Percentiles rank a stretch among this genome's conserved stretches.
phyloP scores from a whole-genome alignment of 2,888 invertebrate genomes.

The Melinopterus prodromus region DNA sequence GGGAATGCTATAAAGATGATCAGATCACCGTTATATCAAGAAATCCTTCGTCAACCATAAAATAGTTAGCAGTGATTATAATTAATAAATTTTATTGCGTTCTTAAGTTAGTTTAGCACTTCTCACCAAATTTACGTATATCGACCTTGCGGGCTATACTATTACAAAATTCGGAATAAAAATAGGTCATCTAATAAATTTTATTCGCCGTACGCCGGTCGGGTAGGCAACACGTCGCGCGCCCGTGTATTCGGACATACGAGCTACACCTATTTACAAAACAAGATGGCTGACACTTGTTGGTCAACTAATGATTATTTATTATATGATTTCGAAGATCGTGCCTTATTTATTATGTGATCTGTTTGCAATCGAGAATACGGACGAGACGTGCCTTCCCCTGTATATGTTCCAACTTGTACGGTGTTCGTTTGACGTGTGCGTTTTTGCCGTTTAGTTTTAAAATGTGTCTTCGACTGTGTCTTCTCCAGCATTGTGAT shows the following conservation, averaged over 20 bases:
- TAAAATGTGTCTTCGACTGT: slow-evolving; percentile 16
- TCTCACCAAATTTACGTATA: neutral
- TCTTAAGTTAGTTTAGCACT: neutral
- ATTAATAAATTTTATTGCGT: neutral
- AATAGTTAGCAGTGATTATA: neutral
- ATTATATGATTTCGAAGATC: slow-evolving; percentile 50
- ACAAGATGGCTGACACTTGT: slow-evolving; percentile 62
- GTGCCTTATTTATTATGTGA: slow-evolving; percentile 51
- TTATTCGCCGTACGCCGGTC: neutral
- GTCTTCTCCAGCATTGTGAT: slow-evolving; percentile 6
- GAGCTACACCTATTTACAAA: slow-evolving; percentile 31
- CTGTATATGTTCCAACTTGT: slow-evolving; percentile 44
- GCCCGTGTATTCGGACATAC: neutral
- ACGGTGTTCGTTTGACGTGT: slow-evolving; percentile 38
- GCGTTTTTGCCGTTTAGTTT: slow-evolving; percentile 38
- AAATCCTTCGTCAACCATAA: neutral
- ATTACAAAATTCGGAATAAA: neutral
- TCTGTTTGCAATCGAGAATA: slow-evolving; percentile 41
- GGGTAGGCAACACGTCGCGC: neutral
- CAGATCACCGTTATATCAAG: neutral
- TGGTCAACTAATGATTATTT: slow-evolving; percentile 54
- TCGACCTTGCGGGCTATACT: neutral
- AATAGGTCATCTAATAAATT: slow-evolving; percentile 4
- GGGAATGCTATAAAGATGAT: neutral
- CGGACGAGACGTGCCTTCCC: slow-evolving; percentile 53